A percentile compares a stretch with the other conserved stretches of the same genome.
Conservation (phyloP, 1,140 invertebrate genomes). For the Drosophila micromelanica region DNA sequence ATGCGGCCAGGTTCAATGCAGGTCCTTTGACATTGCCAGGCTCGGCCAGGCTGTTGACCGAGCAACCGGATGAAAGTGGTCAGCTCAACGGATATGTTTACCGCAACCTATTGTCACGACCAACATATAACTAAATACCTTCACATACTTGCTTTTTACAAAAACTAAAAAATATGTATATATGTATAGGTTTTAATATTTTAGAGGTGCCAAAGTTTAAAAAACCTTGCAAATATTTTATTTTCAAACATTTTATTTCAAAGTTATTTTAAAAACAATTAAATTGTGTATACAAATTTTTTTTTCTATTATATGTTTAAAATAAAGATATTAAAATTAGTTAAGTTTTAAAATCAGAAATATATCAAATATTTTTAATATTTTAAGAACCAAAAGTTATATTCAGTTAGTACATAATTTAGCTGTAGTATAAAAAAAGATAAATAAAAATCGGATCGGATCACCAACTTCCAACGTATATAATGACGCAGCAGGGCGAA, state of each 20-base stretch:
- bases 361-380: no score
- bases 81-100: constrained; percentile 72
- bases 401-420: no score
- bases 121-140: constrained; percentile 55
- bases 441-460: constrained; percentile 4
- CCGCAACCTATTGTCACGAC: constrained; percentile 43
- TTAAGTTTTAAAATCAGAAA: no score
- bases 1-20: constrained; percentile 70
- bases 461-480: neutral
- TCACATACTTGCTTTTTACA: constrained; percentile 12
- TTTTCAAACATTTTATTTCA: no score
- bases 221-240: no score
- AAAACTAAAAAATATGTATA: neutral
- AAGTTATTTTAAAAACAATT: no score
- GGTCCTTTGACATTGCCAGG: constrained; percentile 47
- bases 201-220: neutral
- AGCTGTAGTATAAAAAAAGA: neutral
- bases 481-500: constrained; percentile 34
- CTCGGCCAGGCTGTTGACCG: constrained; percentile 64
- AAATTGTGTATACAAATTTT: no score
- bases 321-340: no score
- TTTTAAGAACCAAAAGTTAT: no score
- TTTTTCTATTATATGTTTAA: no score
- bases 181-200: neutral
- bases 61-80: constrained; percentile 78